These are phyloP conservation scores for Muntiacus reevesi DNA, from an alignment of 2,113 vertebrate genomes.

Conservation along the genomic window DNA sequence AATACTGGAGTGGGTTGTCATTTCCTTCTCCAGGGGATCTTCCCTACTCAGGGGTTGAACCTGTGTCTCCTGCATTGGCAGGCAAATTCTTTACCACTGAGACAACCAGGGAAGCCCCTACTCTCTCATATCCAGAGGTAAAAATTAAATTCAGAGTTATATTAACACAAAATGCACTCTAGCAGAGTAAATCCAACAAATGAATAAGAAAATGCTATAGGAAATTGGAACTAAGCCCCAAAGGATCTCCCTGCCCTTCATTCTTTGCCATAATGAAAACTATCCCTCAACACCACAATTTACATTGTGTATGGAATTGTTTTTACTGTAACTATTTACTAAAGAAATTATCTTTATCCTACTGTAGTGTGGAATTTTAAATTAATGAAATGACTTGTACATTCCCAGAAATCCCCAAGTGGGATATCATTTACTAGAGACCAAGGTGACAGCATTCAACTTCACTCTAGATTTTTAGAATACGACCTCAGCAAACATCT, in stretches of 20 bases:
- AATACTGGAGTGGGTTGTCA: background rate
- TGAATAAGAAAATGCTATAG: background rate
- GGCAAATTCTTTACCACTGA: background rate
- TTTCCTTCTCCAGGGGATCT: background rate
- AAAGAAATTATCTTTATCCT: conserved; percentile 15
- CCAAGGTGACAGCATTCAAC: background rate
- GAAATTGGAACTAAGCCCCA: background rate
- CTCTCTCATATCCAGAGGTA: background rate
- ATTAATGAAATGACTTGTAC: conserved; percentile 32
- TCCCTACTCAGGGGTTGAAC: background rate
- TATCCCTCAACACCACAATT: background rate
- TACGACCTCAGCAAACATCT: conserved; percentile 9
- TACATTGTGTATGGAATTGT: background rate
- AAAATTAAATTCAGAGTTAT: background rate
- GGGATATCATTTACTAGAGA: conserved; percentile 23
- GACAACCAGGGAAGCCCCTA: background rate
- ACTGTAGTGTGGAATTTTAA: background rate
- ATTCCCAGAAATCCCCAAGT: conserved; percentile 7
- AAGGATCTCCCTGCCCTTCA: background rate
- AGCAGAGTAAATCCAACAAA: background rate
- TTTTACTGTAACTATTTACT: background rate
- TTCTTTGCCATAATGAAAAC: background rate
- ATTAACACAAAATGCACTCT: background rate
- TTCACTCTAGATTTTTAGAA: conserved; percentile 25
- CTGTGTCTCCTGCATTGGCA: background rate